Base-by-base conservation (phyloP, 2,797 vertebrate genomes). In the Rachycentron canadum region DNA sequence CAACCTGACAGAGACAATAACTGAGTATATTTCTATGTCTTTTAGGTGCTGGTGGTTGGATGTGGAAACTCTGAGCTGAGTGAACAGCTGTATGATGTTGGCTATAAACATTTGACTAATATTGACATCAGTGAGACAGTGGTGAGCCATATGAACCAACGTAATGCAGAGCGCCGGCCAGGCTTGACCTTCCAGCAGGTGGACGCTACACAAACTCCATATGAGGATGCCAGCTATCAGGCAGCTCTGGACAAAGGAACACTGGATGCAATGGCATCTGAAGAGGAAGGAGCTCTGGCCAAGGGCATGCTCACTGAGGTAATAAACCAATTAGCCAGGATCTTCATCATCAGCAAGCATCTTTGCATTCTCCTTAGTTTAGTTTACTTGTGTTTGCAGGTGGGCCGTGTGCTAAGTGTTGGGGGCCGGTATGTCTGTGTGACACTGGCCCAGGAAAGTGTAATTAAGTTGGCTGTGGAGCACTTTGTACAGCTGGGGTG, bases 21-120 rank as follows among this genome's bases (percentile, higher is more conserved):
- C 14, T 28, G 17, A 16, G 38, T n/a, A 5, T 67, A 1, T 47
- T 63, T 67, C 32, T 63, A n/a, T n/a, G 2, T 81, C 23, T 23
- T 55, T 59, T 86, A 99, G 98, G 97, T 99, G 17, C 89, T 99
- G 58, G 97, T 99, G 85, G 96, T 99, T 10, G 98, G 98, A 19
- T 99, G 98, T 4, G 98, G 98, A 16, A 99, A 97, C 94, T 99
- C 98, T 0, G 97, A 99, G 86, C 94, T 99, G 45, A 99, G 98
- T 0, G 98, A 99, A 87, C 97, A 97, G 91, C 94, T 99, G 58
- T 97, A 98, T 0, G 98, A 99, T 25, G 76, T 95, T n/a, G 97
- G 98, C 28, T 98, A 96, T 71, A 93, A 94, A 81, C 94, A 97
- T 74, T 93, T 99, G 0, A 92, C 95, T 59, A 99, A 97, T 76